Base-by-base conservation (phyloP, 2,797 vertebrate genomes). In the Syngnathus acus region DNA sequence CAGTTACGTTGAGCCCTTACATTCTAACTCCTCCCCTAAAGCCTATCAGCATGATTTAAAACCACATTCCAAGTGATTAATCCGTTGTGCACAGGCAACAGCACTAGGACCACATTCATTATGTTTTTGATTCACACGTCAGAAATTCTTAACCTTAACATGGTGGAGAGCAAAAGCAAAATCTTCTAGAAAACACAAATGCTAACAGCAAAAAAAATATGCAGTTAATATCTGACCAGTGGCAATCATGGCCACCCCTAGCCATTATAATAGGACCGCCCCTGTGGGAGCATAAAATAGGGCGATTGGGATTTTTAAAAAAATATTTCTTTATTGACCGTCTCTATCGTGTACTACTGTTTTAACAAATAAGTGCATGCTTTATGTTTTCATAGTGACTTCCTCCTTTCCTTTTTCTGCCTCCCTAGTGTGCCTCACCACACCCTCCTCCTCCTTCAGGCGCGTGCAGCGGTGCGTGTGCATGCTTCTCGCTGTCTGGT, bases 391-490 rank as follows among this genome's bases (percentile, higher is more conserved):
- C 2, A 53, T 10, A 3, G 32, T 32, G 32, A 32, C 4, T 32
- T 32, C 8, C 65, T 47, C 40, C 37, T 16, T 57, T 21, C 37
- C 54, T 42, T n/a, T 48, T 58, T 43, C 68, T 74, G 75, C 66
- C 68, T 58, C 57, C 42, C 39, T 38, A 17, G 62, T 72, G 58
- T 64, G 62, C 40, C 26, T 83, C 57, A 83, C 89, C 90, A 89
- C 90, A 85, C 90, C 54, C 32, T 75, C 70, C 13, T 69, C 79
- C 75, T 68, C 13, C 70, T 80, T 81, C 86, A 81, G 72, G 77
- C 86, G 88, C 88, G 85, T 90, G 88, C 90, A 90, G 87, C 86
- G 86, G 90, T 88, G 87, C 81, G 72, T 23, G 80, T 73, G 89
- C 87, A 87, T 90, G 80, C 82, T 84, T 87, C 75, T 78, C 80